Conservation (phyloP, 2,888 invertebrate genomes). For the Cosmorhoe ocellata region DNA sequence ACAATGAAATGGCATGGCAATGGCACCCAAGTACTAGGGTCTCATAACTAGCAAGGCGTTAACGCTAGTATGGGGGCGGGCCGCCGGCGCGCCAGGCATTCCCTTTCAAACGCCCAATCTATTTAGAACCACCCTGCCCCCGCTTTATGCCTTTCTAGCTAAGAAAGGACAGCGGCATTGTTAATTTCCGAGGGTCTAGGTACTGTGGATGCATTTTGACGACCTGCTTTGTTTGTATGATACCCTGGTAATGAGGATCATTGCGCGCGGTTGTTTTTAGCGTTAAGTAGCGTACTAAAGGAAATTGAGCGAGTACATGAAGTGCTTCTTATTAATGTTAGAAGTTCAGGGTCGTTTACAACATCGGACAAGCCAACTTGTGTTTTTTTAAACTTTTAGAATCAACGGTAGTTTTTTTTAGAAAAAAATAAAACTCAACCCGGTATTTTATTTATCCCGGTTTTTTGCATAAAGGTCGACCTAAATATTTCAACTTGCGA, state of each 20-base stretch:
- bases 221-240: conserved; percentile 55
- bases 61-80: conserved; percentile 73
- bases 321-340: too few species aligned
- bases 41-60: conserved; percentile 73
- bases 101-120: conserved; percentile 71
- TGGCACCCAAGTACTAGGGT: conserved; percentile 68
- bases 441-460: too few species aligned
- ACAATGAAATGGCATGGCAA: conserved; percentile 51
- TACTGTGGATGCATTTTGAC: conserved; percentile 47
- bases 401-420: too few species aligned
- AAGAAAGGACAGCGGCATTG: conserved; percentile 47
- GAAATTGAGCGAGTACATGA: too few species aligned
- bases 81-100: conserved; percentile 69
- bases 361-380: too few species aligned
- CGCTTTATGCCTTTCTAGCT: conserved; percentile 43
- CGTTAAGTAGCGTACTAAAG: conserved; percentile 1
- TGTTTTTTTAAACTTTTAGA: too few species aligned
- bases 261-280: conserved; percentile 39
- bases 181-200: conserved; percentile 49
- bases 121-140: conserved; percentile 65
- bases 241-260: conserved; percentile 64
- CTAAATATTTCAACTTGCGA: neutral
- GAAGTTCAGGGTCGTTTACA: neutral
- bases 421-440: too few species aligned
- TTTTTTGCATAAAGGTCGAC: too few species aligned